phyloP scores from a whole-genome alignment of 1,140 invertebrate genomes.

The Maniola jurtina region DNA sequence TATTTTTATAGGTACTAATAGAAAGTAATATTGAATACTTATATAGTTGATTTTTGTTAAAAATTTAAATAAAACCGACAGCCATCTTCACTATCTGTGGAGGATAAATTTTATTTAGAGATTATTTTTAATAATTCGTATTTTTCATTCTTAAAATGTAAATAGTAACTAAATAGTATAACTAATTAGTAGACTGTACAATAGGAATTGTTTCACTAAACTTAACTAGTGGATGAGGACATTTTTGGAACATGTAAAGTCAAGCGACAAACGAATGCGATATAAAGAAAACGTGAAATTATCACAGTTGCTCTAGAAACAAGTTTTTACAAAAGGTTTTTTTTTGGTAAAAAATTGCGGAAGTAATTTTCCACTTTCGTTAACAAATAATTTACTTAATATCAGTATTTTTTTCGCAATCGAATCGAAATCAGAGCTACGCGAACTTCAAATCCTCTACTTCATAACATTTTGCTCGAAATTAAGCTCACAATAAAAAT shows the following conservation, averaged over 20 bases:
- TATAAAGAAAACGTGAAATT: conserved; percentile 42
- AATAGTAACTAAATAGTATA: conserved; percentile 19
- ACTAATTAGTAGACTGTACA: conserved; percentile 27
- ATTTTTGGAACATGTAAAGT: conserved; percentile 6
- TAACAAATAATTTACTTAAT: background rate
- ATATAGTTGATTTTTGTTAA: background rate
- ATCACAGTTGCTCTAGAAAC: conserved; percentile 47
- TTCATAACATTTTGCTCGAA: too few relatives aligned
- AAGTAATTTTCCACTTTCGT: background rate
- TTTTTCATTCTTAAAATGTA: conserved; percentile 20
- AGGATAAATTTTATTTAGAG: conserved; percentile 22
- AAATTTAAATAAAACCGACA: conserved; percentile 12
- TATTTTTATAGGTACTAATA: background rate
- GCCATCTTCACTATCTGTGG: conserved; percentile 1
- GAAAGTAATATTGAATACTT: conserved; percentile 3
- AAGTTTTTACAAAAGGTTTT: conserved; percentile 19
- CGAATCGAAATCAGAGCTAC: too few relatives aligned
- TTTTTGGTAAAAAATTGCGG: conserved; percentile 13
- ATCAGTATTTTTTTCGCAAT: too few relatives aligned
- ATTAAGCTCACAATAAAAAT: too few relatives aligned
- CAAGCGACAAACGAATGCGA: background rate
- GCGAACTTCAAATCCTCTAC: too few relatives aligned
- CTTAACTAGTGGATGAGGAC: conserved; percentile 18
- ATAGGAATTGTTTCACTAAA: conserved; percentile 27
- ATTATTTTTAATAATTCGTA: conserved; percentile 30